Conservation (phyloP, 2,113 vertebrate species). For the Campylomormyrus tamandua region DNA sequence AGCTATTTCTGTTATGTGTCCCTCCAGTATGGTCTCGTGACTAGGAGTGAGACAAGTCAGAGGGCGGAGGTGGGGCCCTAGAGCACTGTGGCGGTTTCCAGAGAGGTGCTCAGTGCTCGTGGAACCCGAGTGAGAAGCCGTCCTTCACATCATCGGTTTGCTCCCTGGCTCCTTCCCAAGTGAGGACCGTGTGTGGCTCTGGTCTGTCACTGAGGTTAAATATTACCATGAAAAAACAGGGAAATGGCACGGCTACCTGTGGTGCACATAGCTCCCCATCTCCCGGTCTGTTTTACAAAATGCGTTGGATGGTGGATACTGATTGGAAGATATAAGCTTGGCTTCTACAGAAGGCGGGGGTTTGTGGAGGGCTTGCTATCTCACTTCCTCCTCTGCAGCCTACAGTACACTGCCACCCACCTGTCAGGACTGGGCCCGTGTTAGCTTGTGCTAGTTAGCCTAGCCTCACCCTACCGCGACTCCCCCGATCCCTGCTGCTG, state of each 20-base stretch:
- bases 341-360: not conserved
- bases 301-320: not conserved
- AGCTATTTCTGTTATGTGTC: not conserved
- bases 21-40: not conserved
- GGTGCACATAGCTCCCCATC: not conserved
- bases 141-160: not conserved
- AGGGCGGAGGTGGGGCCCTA: not conserved
- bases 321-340: not conserved
- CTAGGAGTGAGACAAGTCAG: not conserved
- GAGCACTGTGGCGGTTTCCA: not conserved
- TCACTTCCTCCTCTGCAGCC: not conserved
- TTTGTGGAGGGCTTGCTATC: not conserved
- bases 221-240: not conserved
- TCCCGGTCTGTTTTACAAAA: not conserved
- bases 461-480: not conserved
- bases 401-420: not conserved
- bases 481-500: not conserved
- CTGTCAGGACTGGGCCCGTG: not conserved
- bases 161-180: not conserved
- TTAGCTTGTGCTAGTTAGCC: not conserved
- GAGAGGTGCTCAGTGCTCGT: not conserved
- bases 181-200: not conserved
- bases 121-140: not conserved
- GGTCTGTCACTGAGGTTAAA: not conserved
- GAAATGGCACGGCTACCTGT: not conserved